A percentile compares a stretch with the other conserved stretches of the same genome.
Conservation (phyloP, 1,140 invertebrate genomes). For the Drosophila murphyi region DNA sequence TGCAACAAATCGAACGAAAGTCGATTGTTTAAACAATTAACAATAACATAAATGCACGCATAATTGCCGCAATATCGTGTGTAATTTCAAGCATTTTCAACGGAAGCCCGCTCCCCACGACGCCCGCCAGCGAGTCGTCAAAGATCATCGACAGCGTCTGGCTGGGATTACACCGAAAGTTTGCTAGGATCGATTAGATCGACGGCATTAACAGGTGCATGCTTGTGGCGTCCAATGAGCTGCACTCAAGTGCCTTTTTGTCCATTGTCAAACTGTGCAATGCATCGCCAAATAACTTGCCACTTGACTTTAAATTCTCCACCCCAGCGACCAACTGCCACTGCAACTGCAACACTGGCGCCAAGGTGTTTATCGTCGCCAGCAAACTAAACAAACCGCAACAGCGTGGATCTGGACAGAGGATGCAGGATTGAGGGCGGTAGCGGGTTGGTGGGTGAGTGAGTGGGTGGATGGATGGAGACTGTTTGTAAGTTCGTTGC, state of each 20-base stretch:
- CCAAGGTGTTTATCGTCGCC: slow-evolving; percentile 80
- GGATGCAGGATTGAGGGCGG: not conserved
- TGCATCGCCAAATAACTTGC: not conserved
- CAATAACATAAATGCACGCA: slow-evolving; percentile 79
- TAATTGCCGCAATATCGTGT: slow-evolving; percentile 72
- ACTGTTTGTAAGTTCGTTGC: slow-evolving; percentile 68
- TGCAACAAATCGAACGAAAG: slow-evolving; percentile 29
- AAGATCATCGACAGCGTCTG: not conserved
- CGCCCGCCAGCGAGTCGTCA: slow-evolving; percentile 70
- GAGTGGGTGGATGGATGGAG: slow-evolving; percentile 3
- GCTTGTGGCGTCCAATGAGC: not conserved
- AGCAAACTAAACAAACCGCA: slow-evolving; percentile 73
- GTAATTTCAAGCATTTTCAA: slow-evolving; percentile 74
- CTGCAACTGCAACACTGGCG: slow-evolving; percentile 47
- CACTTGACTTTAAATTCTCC: not conserved
- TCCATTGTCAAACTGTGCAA: slow-evolving; percentile 39
- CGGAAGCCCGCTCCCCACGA: slow-evolving; percentile 70
- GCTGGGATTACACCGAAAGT: not conserved
- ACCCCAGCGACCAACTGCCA: not conserved
- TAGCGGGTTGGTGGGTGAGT: not conserved
- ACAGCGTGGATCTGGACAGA: not conserved
- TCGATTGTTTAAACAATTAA: slow-evolving; percentile 80
- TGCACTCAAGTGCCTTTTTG: slow-evolving; percentile 33
- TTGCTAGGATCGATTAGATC: too few species aligned
- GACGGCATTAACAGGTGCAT: slow-evolving; percentile 53